A percentile compares a stretch with the other conserved stretches of the same genome.
These are phyloP conservation scores for Numida meleagris DNA, from an alignment of 2,113 vertebrate genomes.

Conservation along the genomic window DNA sequence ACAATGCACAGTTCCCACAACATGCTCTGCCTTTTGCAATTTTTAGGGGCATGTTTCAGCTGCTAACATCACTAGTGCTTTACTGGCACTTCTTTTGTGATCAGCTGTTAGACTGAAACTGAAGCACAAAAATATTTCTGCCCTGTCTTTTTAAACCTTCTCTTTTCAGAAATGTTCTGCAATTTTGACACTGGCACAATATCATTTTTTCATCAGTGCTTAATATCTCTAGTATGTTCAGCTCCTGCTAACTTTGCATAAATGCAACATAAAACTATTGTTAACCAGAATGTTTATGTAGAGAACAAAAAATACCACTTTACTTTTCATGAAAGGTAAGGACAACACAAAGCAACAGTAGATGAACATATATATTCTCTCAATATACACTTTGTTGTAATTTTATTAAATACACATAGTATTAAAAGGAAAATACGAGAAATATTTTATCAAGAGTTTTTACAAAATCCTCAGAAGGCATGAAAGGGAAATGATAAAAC, in stretches of 20 bases:
- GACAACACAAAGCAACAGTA: neutral
- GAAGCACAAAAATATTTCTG: neutral
- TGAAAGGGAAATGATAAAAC: neutral
- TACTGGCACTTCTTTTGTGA: neutral
- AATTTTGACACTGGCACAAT: neutral
- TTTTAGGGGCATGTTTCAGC: neutral
- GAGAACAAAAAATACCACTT: constrained; percentile 2
- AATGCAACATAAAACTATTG: constrained; percentile 16
- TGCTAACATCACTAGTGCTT: neutral
- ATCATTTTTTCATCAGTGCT: neutral
- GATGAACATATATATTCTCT: neutral
- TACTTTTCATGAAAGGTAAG: constrained; percentile 2
- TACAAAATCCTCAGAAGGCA: constrained; percentile 17
- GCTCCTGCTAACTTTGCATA: neutral
- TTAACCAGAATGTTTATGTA: neutral
- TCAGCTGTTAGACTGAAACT: neutral
- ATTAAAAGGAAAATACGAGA: constrained; percentile 22
- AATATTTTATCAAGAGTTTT: constrained; percentile 22
- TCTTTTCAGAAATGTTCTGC: neutral
- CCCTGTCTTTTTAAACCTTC: neutral
- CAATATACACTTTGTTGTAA: neutral
- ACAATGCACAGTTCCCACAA: neutral
- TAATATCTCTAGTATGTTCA: neutral
- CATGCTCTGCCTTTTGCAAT: neutral
- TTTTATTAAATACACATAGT: neutral